A percentile compares a stretch with the other conserved stretches of the same genome.
These are phyloP conservation scores for Gryllus longicercus DNA, from an alignment of 2,888 invertebrate genomes.

Conservation along the genomic window DNA sequence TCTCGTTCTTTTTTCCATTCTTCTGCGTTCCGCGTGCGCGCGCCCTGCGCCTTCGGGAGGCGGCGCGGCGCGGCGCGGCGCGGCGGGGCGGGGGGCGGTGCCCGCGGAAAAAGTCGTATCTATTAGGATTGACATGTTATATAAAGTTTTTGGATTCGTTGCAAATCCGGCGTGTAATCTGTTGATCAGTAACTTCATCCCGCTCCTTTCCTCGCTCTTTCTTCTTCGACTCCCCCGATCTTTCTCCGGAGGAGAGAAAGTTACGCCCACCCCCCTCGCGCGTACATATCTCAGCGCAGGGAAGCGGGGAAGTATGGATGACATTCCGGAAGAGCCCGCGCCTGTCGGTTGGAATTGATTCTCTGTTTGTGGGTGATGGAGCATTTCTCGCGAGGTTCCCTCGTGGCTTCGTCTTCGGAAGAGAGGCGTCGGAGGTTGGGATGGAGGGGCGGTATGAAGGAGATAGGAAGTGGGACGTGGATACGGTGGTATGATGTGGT, in stretches of 20 bases:
- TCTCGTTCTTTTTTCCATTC: not conserved
- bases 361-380: slow-evolving; percentile 9
- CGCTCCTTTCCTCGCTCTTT: not conserved
- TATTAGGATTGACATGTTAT: slow-evolving; percentile 17
- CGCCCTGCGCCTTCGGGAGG: not conserved
- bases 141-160: slow-evolving; percentile 17
- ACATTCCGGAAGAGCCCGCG: not conserved
- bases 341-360: slow-evolving; percentile 6
- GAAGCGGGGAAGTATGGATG: slow-evolving; percentile 4
- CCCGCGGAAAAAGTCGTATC: not conserved
- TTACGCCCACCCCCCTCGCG: not conserved
- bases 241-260: not conserved
- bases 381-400: slow-evolving; percentile 6
- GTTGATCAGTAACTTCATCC: slow-evolving; percentile 7
- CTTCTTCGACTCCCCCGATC: not conserved
- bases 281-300: slow-evolving; percentile 6
- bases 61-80: not conserved
- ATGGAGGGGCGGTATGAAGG: too few relatives aligned
- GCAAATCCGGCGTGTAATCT: slow-evolving; percentile 17
- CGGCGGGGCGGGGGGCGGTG: not conserved
- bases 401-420: not conserved
- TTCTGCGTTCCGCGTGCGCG: not conserved
- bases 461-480: too few relatives aligned
- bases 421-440: too few relatives aligned
- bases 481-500: too few relatives aligned